phyloP scores from a whole-genome alignment of 2,797 vertebrate species.

The Ciconia nigra region DNA sequence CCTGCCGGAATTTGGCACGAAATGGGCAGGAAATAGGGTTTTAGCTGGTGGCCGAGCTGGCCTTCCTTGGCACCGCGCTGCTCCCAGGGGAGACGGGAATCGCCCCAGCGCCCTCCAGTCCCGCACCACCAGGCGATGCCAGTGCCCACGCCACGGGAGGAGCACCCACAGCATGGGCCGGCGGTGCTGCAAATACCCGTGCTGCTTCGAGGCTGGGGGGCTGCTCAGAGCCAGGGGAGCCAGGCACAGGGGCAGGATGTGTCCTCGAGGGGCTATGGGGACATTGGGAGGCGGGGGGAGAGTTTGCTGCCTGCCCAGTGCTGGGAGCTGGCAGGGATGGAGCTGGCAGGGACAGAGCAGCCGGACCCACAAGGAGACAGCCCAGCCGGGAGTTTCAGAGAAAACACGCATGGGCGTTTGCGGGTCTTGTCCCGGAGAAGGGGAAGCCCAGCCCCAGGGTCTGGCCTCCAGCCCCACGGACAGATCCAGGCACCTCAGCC shows the following conservation, averaged over 20 bases:
- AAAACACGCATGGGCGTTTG: neutral
- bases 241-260: rapidly evolving
- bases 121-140: neutral
- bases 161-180: neutral
- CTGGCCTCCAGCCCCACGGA: neutral
- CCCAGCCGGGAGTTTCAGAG: neutral
- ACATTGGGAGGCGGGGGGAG: too few species aligned
- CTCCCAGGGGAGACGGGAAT: neutral
- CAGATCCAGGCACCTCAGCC: neutral
- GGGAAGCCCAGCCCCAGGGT: neutral
- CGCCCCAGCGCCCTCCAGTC: neutral
- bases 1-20: rapidly evolving
- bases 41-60: neutral
- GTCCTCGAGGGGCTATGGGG: neutral
- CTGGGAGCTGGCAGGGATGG: neutral
- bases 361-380: neutral
- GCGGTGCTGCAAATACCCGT: rapidly evolving
- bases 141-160: neutral
- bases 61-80: neutral
- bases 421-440: neutral
- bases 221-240: neutral
- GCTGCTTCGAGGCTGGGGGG: neutral
- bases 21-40: neutral
- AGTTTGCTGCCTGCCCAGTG: neutral
- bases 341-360: neutral